Conservation (phyloP, 1,140 invertebrate genomes). For the Cyclina sinensis region DNA sequence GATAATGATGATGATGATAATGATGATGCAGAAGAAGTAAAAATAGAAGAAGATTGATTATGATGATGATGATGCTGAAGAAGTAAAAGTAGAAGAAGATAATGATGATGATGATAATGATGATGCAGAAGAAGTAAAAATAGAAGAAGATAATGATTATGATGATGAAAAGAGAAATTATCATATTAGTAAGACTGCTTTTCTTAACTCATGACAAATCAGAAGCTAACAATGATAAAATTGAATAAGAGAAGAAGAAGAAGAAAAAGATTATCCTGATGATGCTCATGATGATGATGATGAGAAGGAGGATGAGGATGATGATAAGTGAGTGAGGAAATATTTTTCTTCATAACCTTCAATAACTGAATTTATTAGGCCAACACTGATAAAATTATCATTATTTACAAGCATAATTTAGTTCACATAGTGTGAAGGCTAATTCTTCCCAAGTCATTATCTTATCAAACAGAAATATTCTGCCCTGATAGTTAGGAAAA, state of each 20-base stretch:
- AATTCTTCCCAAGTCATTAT: not conserved
- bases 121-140: not conserved
- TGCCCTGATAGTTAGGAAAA: not conserved
- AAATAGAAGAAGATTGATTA: no score
- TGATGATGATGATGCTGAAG: slow-evolving; percentile 52
- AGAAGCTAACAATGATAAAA: no score
- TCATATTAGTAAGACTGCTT: no score
- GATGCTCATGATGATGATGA: not conserved
- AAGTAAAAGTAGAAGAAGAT: not conserved
- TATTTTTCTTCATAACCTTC: not conserved
- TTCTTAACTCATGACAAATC: no score
- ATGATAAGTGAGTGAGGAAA: no score
- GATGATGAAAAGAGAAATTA: no score
- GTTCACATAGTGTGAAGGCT: not conserved
- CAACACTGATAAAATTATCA: no score
- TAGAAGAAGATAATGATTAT: no score
- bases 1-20: slow-evolving; percentile 12
- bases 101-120: slow-evolving; percentile 26
- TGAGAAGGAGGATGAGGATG: not conserved
- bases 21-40: slow-evolving; percentile 49
- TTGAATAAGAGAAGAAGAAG: not conserved
- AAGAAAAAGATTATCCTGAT: not conserved
- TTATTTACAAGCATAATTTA: not conserved
- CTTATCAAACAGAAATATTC: slow-evolving; percentile 28
- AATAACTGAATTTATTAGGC: not conserved